phyloP scores from a whole-genome alignment of 2,113 vertebrate genomes.

The Hippoglossus stenolepis region DNA sequence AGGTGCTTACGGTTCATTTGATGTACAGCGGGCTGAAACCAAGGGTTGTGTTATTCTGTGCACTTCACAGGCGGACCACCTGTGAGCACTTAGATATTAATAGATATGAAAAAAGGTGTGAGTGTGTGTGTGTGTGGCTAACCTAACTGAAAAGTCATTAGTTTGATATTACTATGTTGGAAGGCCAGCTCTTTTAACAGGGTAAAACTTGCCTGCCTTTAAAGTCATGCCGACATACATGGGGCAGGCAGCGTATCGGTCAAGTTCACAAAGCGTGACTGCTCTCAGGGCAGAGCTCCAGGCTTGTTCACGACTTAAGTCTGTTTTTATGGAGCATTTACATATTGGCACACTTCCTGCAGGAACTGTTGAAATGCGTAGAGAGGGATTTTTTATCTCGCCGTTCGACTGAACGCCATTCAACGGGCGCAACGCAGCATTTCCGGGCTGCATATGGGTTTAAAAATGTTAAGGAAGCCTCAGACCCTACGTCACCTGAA shows the following conservation, averaged over 20 bases:
- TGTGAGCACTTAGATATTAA: constrained; percentile 88
- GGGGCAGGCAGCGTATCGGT: constrained; percentile 54
- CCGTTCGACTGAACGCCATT: neutral
- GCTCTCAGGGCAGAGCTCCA: constrained; percentile 51
- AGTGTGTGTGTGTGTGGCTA: constrained; percentile 55
- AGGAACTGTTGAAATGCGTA: constrained; percentile 22
- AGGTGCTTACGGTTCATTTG: constrained; percentile 85
- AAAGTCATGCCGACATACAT: constrained; percentile 61
- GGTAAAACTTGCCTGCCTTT: constrained; percentile 60
- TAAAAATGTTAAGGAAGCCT: neutral
- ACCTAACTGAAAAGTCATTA: constrained; percentile 82
- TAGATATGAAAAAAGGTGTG: constrained; percentile 81
- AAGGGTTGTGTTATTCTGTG: constrained; percentile 83
- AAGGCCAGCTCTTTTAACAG: constrained; percentile 48
- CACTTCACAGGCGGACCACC: constrained; percentile 84
- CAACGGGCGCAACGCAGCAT: neutral
- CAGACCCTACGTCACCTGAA: constrained; percentile 24
- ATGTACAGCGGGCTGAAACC: constrained; percentile 85
- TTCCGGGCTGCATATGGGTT: too few species aligned
- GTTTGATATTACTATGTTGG: constrained; percentile 81
- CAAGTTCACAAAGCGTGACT: constrained; percentile 70
- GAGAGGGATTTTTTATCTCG: constrained; percentile 1
- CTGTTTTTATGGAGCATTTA: constrained; percentile 54
- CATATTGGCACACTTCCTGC: constrained; percentile 63
- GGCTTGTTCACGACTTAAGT: constrained; percentile 48